Evolutionary conservation across 2,113 vertebrate species (phyloP), one percentile per base, ranked within the genome.

Genomic region (Oenanthe oenanthe): DNA sequence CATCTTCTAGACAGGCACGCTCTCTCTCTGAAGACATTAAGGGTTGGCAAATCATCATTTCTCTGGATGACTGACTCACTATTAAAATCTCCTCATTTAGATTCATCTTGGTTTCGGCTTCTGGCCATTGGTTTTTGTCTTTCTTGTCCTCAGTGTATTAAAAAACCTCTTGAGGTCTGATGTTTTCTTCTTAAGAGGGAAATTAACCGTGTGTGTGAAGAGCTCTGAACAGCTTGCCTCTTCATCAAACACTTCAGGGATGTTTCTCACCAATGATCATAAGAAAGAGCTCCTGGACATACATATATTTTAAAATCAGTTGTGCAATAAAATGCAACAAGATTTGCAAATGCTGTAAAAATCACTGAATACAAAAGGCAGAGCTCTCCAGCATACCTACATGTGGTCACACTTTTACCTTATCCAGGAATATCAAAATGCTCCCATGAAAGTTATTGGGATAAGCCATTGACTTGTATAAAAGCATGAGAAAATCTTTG

Each of bases 31-130:
- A 92, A 85, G 71, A 83, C 67, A 89, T 50, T 57, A 67, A n/a
- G 68, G 80, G 74, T 2, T 96, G 89, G 87, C 81, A 95, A 93
- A 93, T 71, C 1, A 0, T 85, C 63, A 60, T 94, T 95, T 95
- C 78, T 89, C 54, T 96, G 94, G 92, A 89, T 96, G 95, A 94
- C 85, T 94, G 92, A 75, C 40, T 96, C 85, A 51, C 92, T 96
- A 91, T 95, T 93, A 93, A 89, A 93, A 89, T 85, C 54, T 72
- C 73, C 89, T 96, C 85, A 97, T 97, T 96, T 92, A 82, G 89
- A 95, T 95, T 95, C 82, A 14, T 92, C 78, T 92, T 96, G 82
- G 92, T 87, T 96, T 91, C 66, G 9, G 94, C 66, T 93, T 85
- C 88, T 61, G 60, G 71, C 31, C 63, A 66, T 40, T 43, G 60